These are phyloP conservation scores for Stomorhina lunata DNA, from an alignment of 2,888 invertebrate genomes.

Conservation along the genomic window DNA sequence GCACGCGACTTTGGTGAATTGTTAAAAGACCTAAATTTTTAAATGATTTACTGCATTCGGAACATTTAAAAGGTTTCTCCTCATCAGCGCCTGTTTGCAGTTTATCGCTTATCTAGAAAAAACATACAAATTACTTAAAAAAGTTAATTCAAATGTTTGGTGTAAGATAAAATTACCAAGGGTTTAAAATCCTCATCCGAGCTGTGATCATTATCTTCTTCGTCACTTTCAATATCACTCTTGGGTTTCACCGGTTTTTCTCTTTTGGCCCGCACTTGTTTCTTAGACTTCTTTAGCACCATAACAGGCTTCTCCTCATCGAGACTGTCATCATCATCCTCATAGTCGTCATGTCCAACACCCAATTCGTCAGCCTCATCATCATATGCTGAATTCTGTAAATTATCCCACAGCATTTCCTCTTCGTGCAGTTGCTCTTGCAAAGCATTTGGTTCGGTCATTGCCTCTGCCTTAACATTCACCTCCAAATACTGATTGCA, in stretches of 20 bases:
- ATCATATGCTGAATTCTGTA: neutral
- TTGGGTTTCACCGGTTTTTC: constrained; percentile 35
- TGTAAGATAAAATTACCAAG: constrained; percentile 41
- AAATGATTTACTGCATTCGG: constrained; percentile 70
- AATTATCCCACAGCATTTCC: constrained; percentile 44
- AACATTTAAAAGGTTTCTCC: constrained; percentile 67
- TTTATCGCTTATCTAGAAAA: constrained; percentile 35
- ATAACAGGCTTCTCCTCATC: constrained; percentile 52
- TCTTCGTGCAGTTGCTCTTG: constrained; percentile 12
- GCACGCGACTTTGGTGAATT: constrained; percentile 68
- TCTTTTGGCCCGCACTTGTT: constrained; percentile 26
- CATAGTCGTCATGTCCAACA: constrained; percentile 16
- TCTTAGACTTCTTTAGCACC: constrained; percentile 68
- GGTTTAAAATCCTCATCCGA: constrained; percentile 63
- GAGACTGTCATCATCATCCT: constrained; percentile 40
- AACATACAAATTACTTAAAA: no score
- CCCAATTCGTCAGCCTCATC: constrained; percentile 33
- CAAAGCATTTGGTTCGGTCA: neutral
- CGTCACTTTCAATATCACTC: constrained; percentile 52
- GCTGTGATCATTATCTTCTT: constrained; percentile 53
- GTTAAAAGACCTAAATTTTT: constrained; percentile 69
- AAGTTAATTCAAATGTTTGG: no score
- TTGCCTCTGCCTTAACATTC: constrained; percentile 47
- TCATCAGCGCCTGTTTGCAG: neutral
- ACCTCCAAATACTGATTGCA: constrained; percentile 48